These are phyloP conservation scores for Tragelaphus eurycerus DNA, from an alignment of 2,797 vertebrate genomes.

Conservation along the genomic window DNA sequence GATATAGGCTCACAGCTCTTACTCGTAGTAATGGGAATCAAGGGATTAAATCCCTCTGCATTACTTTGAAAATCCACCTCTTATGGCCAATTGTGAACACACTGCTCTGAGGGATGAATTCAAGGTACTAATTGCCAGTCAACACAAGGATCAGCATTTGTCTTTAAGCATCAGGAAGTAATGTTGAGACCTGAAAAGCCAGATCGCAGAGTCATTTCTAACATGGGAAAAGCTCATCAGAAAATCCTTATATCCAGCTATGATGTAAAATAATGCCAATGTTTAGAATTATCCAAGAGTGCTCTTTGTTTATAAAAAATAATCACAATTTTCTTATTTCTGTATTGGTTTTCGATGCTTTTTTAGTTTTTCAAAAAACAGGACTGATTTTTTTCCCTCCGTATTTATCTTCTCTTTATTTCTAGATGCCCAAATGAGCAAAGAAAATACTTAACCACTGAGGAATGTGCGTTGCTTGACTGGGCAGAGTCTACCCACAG, in stretches of 20 bases:
- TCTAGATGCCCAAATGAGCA: constrained; percentile 32
- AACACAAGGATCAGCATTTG: background rate
- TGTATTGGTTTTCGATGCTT: background rate
- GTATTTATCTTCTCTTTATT: constrained; percentile 38
- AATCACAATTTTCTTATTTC: background rate
- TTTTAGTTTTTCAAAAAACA: constrained; percentile 7
- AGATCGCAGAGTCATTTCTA: background rate
- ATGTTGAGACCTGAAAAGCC: background rate
- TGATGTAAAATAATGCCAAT: background rate
- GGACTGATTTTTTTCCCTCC: background rate
- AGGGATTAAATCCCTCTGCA: constrained; percentile 25
- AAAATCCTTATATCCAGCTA: background rate
- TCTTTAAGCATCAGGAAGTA: background rate
- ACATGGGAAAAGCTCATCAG: background rate
- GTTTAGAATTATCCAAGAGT: background rate
- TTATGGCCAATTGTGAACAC: constrained; percentile 32
- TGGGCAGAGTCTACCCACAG: background rate
- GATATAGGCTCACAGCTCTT: constrained; percentile 35
- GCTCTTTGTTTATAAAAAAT: constrained; percentile 24
- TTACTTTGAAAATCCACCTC: constrained; percentile 32
- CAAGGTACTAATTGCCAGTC: background rate
- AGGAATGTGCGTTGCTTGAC: background rate
- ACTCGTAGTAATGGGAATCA: constrained; percentile 22
- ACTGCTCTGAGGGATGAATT: constrained; percentile 36
- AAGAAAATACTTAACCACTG: background rate